Evolutionary conservation across 35 echinoderm and acorn worm genomes (phyloP).

Genomic region (Ophioderma brevispina): DNA sequence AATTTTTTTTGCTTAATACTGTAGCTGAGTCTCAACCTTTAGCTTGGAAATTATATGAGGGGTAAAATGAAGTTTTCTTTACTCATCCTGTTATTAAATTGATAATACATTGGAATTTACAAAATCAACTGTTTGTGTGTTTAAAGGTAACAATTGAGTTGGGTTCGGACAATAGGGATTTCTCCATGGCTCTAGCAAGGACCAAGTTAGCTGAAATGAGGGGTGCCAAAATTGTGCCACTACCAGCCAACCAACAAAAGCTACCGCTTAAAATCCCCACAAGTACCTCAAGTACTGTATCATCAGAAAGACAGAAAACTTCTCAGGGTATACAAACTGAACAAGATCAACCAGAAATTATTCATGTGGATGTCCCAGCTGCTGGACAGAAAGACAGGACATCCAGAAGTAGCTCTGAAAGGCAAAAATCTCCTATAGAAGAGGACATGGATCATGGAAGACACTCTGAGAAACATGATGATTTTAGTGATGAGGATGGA

Average conservation of each 20-base stretch:
- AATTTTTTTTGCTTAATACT: too few relatives aligned
- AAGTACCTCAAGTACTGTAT: background rate
- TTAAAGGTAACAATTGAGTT: slow-evolving; percentile 79
- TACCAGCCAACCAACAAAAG: slow-evolving; percentile 54
- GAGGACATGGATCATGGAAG: background rate
- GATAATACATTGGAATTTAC: too few relatives aligned
- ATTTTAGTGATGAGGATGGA: background rate
- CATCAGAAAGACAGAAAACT: background rate
- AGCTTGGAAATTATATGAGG: too few relatives aligned
- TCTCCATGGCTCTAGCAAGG: slow-evolving; percentile 70
- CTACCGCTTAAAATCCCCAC: slow-evolving; percentile 25
- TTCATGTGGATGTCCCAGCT: background rate
- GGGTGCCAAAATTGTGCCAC: slow-evolving; percentile 72
- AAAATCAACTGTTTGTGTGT: too few relatives aligned
- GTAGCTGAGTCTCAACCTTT: too few relatives aligned
- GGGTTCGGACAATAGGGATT: slow-evolving; percentile 89
- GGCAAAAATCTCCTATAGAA: background rate
- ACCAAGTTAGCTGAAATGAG: slow-evolving; percentile 92
- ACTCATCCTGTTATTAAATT: too few relatives aligned
- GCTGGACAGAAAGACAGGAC: background rate
- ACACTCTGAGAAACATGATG: background rate
- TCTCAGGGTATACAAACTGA: background rate
- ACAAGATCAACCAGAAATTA: slow-evolving; percentile 6
- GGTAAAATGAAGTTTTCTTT: too few relatives aligned
- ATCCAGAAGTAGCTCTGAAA: background rate